Conservation (phyloP, 2,113 vertebrate genomes). For the Ptilorrhoa leucosticta region DNA sequence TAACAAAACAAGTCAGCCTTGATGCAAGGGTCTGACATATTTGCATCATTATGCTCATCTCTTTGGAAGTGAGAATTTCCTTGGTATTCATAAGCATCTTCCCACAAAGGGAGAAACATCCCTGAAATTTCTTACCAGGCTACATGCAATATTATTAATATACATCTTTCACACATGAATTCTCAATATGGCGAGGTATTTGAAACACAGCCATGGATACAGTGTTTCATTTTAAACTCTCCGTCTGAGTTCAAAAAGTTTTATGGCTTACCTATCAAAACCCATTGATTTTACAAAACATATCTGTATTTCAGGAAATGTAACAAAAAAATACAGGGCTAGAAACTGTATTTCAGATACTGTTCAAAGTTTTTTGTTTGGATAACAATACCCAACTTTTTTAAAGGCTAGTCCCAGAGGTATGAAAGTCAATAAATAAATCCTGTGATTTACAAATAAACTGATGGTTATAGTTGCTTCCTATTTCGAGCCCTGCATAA, state of each 20-base stretch:
- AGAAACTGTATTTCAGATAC: constrained; percentile 61
- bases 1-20: background rate
- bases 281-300: background rate
- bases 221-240: constrained; percentile 36
- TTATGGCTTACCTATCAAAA: constrained; percentile 1
- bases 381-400: background rate
- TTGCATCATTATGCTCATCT: background rate
- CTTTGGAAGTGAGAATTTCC: background rate
- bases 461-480: constrained; percentile 12
- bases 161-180: constrained; percentile 9
- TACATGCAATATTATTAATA: constrained; percentile 15
- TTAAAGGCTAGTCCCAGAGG: constrained; percentile 14
- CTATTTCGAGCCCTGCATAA: constrained; percentile 71
- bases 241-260: background rate
- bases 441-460: constrained; percentile 27
- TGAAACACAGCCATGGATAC: constrained; percentile 22
- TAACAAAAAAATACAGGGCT: constrained; percentile 67
- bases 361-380: constrained; percentile 19
- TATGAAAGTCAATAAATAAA: constrained; percentile 12
- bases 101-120: constrained; percentile 20
- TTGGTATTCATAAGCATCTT: constrained; percentile 48
- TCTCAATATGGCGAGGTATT: background rate
- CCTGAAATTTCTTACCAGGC: background rate
- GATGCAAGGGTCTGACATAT: background rate
- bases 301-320: constrained; percentile 21